Base-by-base conservation (phyloP, 2,888 invertebrate species). In the Apodemia zela region DNA sequence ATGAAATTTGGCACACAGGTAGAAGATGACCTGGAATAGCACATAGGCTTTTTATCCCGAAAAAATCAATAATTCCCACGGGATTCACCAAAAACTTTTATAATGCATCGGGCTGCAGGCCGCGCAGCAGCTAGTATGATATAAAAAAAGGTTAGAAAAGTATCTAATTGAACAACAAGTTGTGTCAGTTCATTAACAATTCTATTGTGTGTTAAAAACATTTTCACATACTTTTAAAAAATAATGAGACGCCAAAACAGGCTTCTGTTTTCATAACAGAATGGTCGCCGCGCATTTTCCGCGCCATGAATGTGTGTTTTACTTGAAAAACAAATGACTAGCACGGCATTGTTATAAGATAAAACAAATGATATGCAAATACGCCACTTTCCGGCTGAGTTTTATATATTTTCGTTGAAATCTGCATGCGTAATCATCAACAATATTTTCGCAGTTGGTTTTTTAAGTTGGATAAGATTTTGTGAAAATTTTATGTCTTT, bases 331-430 rank as follows among this genome's bases (percentile, higher is more conserved):
- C 66, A 66, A 66, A 66, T 61, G 66, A 45, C 60, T 63, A 66
- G 38, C 63, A 63, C 29, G 60, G 63, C 69, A 64, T 65, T 67
- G 66, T 67, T 63, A 63, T 66, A 64, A 67, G 66, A 64, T 67
- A 63, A 64, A 66, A 42, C 63, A 65, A 67, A 65, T 65, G 67
- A 68, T 69, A 67, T 69, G 67, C 66, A 66, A 69, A 68, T 67
- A 63, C 49, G 59, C 63, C 29, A 66, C 66, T 61, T 61, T 59
- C 63, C 54, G 54, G 54, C 11, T 11, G 25, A 54, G 54, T 54
- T 54, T 54, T 54, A 54, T 54, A 54, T 54, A 54, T 54, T 54
- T 57, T 57, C 54, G 54, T 57, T 25, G 54, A 29, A 29, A 57
- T 57, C 54, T 57, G 29, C 54, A 57, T 57, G 3, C 29, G 54